Evolutionary conservation across 23 tunicate genomes (phyloP).

Genomic region (Styela plicata): DNA sequence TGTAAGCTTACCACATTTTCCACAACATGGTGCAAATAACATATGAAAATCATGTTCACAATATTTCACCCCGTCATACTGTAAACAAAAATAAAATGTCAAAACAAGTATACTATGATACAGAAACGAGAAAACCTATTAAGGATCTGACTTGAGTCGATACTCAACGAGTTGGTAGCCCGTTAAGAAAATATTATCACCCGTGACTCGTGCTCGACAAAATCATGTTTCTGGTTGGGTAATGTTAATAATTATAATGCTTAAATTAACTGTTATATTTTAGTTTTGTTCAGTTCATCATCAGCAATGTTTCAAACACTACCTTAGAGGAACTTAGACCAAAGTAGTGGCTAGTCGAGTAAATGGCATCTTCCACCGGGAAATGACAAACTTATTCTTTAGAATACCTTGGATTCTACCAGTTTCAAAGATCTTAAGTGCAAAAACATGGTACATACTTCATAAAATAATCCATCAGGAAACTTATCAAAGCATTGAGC

Average conservation of each 20-base stretch:
- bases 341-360: too few relatives aligned
- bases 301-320: too few relatives aligned
- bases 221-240: too few relatives aligned
- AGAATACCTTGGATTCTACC: too few relatives aligned
- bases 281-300: too few relatives aligned
- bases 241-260: too few relatives aligned
- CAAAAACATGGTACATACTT: slow-evolving; percentile 28
- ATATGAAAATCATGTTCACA: slow-evolving; percentile 98
- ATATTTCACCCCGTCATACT: slow-evolving; percentile 89
- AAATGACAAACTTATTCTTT: not conserved
- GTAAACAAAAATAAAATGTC: not conserved
- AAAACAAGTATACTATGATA: not conserved
- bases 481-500: slow-evolving; percentile 93
- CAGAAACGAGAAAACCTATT: not conserved
- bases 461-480: slow-evolving; percentile 92
- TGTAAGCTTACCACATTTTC: slow-evolving; percentile 91
- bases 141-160: too few relatives aligned
- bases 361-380: slow-evolving; percentile 15
- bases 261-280: too few relatives aligned
- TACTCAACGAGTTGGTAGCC: too few relatives aligned
- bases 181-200: too few relatives aligned
- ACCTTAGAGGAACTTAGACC: too few relatives aligned
- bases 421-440: not conserved
- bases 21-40: slow-evolving; percentile 98
- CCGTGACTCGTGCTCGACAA: too few relatives aligned